Evolutionary conservation across 1,140 invertebrate genomes (phyloP).

Genomic region (Euglossa dilemma): DNA sequence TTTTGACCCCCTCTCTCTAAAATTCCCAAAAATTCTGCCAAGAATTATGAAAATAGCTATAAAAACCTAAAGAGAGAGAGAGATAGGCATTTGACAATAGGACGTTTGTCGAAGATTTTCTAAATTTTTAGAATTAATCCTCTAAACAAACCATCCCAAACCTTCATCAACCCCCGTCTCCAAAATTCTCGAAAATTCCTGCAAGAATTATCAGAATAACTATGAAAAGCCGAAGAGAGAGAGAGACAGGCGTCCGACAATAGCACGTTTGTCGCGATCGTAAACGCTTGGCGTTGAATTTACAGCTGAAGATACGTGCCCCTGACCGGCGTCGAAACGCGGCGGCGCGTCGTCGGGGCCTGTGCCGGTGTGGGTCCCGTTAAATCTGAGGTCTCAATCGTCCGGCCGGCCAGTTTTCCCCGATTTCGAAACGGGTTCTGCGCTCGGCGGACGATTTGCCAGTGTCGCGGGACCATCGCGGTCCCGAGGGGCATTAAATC

Average conservation of each 20-base stretch:
- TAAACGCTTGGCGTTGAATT: not conserved
- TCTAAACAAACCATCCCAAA: no score
- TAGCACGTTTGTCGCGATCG: not conserved
- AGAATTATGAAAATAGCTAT: no score
- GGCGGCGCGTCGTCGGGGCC: not conserved
- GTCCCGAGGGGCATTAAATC: conserved; percentile 40
- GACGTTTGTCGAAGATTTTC: no score
- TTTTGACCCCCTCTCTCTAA: no score
- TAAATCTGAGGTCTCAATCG: conserved; percentile 39
- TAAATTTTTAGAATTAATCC: no score
- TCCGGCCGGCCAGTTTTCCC: not conserved
- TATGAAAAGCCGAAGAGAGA: no score
- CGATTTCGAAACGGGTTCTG: not conserved
- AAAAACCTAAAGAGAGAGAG: no score
- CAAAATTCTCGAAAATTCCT: no score
- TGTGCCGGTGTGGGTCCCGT: not conserved
- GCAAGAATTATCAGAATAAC: no score
- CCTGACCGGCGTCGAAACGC: not conserved
- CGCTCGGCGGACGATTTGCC: conserved; percentile 20
- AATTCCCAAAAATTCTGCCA: no score
- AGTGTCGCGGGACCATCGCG: not conserved
- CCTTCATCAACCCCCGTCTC: no score
- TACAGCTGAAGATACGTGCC: not conserved
- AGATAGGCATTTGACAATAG: no score
- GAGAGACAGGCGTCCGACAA: not conserved